Evolutionary conservation across 2,113 vertebrate species (phyloP), one percentile per base, ranked within the genome.

Genomic region (Symphodus melops): DNA sequence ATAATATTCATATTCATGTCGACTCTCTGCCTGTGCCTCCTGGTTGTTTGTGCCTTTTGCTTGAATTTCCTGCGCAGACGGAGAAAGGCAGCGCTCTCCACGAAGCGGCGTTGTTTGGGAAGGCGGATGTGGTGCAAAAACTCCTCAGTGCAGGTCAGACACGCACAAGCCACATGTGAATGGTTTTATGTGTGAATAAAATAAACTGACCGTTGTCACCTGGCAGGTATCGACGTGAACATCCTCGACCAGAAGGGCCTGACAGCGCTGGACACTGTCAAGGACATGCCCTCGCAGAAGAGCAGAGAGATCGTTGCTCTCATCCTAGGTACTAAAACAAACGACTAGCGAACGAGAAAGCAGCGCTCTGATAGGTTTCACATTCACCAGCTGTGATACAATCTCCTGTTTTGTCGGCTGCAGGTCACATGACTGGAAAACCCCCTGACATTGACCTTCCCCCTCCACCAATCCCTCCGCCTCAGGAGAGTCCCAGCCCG

Each of bases 11-110:
- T 17, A 20, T 72, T 36, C 0, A 12, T 36, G 17, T 39, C 9
- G 23, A 5, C 51, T 57, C n/a, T 53, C 4, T 68, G 28, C 28
- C 33, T 55, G 0, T 61, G 19, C 39, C 16, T 57, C 28, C 28
- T 51, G 41, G 49, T 44, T 44, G 9, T 17, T 70, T 25, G 11
- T 68, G 13, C 2, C 23, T 46, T 46, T 14, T 53, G 39, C 8
- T 49, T 59, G 77, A 8, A 33, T 5, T 76, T 53, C 63, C 11
- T 82, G 66, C 88, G 48, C 94, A 99, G 98, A 99, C 97, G 65
- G 98, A 99, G 91, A 99, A 97, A 93, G 98, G 98, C 93, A 99
- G 97, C 74, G 98, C 98, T 88, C 97, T 99, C 88, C 97, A 99
- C 41, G 98, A 99, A 94, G 98, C 98, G 55, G 98, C 98, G 81